These are phyloP conservation scores for Rhynchomys soricoides DNA, from an alignment of 2,113 vertebrate genomes.

Conservation along the genomic window DNA sequence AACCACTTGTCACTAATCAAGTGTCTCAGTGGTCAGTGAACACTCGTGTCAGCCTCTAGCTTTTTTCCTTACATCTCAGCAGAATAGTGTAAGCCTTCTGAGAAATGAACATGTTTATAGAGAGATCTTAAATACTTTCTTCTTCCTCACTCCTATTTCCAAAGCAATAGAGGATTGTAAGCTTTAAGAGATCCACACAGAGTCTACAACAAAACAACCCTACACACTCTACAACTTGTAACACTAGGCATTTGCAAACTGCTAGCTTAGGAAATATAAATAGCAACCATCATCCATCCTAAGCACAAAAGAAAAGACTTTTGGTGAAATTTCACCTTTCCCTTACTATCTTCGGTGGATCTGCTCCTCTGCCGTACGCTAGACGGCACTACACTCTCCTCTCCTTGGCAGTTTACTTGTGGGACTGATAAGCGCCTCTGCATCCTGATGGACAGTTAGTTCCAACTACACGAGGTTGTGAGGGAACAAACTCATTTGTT, in stretches of 20 bases:
- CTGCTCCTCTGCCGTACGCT: background rate
- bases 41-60: background rate
- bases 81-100: background rate
- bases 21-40: background rate
- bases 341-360: background rate
- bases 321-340: background rate
- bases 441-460: constrained; percentile 6
- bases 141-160: background rate
- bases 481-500: background rate
- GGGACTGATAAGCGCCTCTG: background rate
- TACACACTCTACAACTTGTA: background rate
- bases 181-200: background rate
- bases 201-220: background rate
- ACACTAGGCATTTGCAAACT: background rate
- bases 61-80: background rate
- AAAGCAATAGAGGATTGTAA: background rate
- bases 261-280: background rate
- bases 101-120: background rate
- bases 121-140: background rate
- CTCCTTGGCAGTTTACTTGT: background rate
- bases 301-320: constrained; percentile 9
- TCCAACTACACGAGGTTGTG: background rate
- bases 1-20: background rate
- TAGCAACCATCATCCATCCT: background rate
- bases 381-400: background rate